These are phyloP conservation scores for Lophius piscatorius DNA, from an alignment of 2,113 vertebrate genomes.

Conservation along the genomic window DNA sequence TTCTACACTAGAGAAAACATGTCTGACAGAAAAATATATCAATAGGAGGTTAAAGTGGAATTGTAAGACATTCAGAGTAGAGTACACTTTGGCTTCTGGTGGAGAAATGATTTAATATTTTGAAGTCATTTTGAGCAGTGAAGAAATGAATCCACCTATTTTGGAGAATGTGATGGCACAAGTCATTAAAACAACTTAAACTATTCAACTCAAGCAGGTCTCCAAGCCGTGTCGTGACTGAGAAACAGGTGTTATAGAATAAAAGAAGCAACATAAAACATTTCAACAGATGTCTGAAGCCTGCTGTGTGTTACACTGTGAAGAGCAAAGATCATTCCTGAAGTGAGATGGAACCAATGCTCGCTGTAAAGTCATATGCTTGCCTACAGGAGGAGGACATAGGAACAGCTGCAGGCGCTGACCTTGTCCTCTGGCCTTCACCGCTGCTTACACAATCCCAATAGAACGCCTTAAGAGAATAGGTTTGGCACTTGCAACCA, in stretches of 20 bases:
- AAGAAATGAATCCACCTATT: constrained; percentile 34
- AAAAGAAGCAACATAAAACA: not conserved
- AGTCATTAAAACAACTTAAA: constrained; percentile 13
- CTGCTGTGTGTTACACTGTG: constrained; percentile 19
- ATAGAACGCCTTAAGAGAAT: constrained; percentile 30
- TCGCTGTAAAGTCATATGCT: constrained; percentile 53
- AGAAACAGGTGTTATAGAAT: not conserved
- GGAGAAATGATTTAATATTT: constrained; percentile 34
- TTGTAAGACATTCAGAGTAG: not conserved
- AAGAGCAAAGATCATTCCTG: constrained; percentile 23
- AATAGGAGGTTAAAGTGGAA: not conserved
- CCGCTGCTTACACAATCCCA: constrained; percentile 42
- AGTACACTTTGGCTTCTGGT: constrained; percentile 16
- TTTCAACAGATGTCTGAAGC: constrained; percentile 1
- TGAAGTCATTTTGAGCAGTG: constrained; percentile 6
- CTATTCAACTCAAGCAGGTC: not conserved
- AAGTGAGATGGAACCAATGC: constrained; percentile 39
- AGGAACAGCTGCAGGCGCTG: constrained; percentile 57
- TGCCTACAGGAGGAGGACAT: constrained; percentile 59
- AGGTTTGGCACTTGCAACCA: constrained; percentile 40
- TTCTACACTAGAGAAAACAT: not conserved
- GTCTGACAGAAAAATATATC: too few relatives aligned
- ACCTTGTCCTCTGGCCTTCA: constrained; percentile 47
- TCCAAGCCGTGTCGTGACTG: not conserved
- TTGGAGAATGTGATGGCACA: constrained; percentile 10